Percentiles rank a stretch among this genome's conserved stretches.
Conservation (phyloP, 1,140 invertebrate species). For the Cotesia vestalis region DNA sequence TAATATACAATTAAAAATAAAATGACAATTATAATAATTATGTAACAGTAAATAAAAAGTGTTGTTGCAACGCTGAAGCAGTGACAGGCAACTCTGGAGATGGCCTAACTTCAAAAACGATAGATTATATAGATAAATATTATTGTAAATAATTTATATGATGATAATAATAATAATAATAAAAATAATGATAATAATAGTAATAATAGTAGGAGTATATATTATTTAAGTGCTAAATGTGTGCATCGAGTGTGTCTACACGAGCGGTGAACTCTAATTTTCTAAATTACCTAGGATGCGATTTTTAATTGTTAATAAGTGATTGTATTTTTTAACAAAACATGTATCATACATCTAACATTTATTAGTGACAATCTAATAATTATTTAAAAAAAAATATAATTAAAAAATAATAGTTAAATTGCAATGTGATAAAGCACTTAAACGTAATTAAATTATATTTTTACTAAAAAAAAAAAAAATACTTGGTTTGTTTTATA, state of each 20-base stretch:
- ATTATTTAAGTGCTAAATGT: conserved; percentile 18
- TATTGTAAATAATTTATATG: conserved; percentile 52
- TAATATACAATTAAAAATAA: not conserved
- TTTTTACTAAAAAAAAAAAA: no score
- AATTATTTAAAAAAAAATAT: no score
- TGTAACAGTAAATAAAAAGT: conserved; percentile 1
- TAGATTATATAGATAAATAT: conserved; percentile 40
- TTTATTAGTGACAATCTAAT: no score
- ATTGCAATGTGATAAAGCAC: no score
- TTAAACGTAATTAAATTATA: no score
- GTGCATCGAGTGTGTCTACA: not conserved
- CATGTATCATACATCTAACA: no score
- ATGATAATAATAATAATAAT: conserved; percentile 28
- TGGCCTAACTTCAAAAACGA: conserved; percentile 59
- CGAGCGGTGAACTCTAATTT: conserved; percentile 19
- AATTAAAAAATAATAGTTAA: no score
- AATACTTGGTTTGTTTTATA: no score
- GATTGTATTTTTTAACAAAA: no score
- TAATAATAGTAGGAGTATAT: not conserved
- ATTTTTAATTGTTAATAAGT: no score
- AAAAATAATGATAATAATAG: not conserved
- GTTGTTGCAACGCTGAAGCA: conserved; percentile 34
- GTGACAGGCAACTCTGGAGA: conserved; percentile 66
- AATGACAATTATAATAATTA: not conserved
- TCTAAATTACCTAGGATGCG: not conserved